These are phyloP conservation scores for Cyclophora albipunctata DNA, from an alignment of 2,888 invertebrate genomes.

Conservation along the genomic window DNA sequence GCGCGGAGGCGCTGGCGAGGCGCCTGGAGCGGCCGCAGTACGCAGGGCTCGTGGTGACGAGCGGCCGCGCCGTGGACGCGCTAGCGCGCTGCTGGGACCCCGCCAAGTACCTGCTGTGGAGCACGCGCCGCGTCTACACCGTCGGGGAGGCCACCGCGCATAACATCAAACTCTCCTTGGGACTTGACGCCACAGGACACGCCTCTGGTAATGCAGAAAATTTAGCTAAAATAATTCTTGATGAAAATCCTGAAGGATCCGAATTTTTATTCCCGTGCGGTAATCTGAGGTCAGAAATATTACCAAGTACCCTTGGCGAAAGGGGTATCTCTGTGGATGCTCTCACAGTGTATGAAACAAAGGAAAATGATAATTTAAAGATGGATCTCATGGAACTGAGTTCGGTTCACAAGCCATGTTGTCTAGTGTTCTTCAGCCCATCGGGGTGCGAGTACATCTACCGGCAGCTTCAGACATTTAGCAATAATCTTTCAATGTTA, in stretches of 20 bases:
- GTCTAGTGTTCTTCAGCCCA: conserved; percentile 65
- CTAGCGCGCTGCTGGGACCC: conserved; percentile 57
- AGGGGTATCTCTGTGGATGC: conserved; percentile 41
- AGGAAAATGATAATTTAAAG: conserved; percentile 51
- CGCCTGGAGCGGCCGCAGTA: conserved; percentile 37
- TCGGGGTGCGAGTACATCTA: conserved; percentile 64
- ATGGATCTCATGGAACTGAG: conserved; percentile 42
- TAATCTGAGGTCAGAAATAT: conserved; percentile 48
- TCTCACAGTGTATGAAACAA: conserved; percentile 59
- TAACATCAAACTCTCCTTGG: conserved; percentile 43
- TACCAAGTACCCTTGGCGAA: conserved; percentile 37
- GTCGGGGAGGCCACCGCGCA: conserved; percentile 49
- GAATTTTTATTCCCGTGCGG: conserved; percentile 63
- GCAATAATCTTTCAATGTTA: conserved; percentile 42
- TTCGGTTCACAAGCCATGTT: conserved; percentile 28
- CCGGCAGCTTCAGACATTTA: conserved; percentile 57
- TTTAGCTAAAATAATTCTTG: conserved; percentile 42
- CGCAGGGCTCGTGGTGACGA: conserved; percentile 52
- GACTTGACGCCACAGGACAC: conserved; percentile 48
- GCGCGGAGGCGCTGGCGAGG: conserved; percentile 31
- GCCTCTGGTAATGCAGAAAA: conserved; percentile 52
- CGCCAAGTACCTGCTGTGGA: conserved; percentile 50
- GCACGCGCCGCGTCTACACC: conserved; percentile 45
- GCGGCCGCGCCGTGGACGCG: conserved; percentile 56
- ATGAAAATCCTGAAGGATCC: conserved; percentile 36